A percentile compares a stretch with the other conserved stretches of the same genome.
These are phyloP conservation scores for Mormyrus lacerda DNA, from an alignment of 2,113 vertebrate genomes.

Conservation along the genomic window DNA sequence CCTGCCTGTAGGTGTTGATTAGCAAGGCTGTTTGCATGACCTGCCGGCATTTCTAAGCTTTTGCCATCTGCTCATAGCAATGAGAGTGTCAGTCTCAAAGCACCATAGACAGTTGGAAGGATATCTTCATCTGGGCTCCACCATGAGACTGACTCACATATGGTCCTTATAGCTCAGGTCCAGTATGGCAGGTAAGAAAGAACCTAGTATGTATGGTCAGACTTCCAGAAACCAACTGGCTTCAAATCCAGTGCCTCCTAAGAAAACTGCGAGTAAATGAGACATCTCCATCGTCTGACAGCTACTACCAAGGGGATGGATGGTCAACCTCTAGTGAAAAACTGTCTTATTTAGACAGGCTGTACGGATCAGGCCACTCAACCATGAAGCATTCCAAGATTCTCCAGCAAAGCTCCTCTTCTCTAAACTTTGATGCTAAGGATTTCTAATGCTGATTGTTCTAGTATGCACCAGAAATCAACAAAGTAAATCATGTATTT, in stretches of 20 bases:
- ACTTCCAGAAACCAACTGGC: background rate
- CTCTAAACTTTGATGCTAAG: background rate
- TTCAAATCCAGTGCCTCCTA: background rate
- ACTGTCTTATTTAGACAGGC: background rate
- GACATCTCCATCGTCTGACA: background rate
- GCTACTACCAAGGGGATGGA: background rate
- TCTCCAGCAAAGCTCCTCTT: background rate
- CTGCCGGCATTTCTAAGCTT: background rate
- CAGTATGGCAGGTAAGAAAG: background rate
- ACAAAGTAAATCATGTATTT: background rate
- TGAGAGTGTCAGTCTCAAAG: background rate
- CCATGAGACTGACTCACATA: background rate
- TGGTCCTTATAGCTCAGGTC: background rate
- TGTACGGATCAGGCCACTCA: background rate
- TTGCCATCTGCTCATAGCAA: background rate
- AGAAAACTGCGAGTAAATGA: background rate
- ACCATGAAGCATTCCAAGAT: background rate
- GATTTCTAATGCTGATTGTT: background rate
- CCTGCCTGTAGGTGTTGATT: background rate
- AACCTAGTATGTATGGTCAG: background rate
- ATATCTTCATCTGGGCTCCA: background rate
- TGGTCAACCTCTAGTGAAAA: background rate
- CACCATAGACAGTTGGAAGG: background rate
- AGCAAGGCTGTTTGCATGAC: background rate
- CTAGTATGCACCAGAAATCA: background rate